These are phyloP conservation scores for Suillia variegata DNA, from an alignment of 2,888 invertebrate genomes.

Conservation along the genomic window DNA sequence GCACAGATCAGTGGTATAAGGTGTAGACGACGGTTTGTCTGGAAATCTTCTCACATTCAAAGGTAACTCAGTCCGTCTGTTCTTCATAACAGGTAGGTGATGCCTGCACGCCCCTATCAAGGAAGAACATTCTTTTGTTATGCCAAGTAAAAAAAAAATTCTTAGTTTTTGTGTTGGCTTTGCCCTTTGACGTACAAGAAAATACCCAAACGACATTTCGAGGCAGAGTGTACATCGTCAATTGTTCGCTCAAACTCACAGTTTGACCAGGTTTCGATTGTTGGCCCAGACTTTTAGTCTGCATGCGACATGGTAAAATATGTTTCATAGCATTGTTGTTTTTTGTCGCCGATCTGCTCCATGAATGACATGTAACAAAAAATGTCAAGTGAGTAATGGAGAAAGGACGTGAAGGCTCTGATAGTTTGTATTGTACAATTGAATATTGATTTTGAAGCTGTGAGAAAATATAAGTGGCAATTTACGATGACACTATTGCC, in stretches of 20 bases:
- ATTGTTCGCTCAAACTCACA: conserved; percentile 41
- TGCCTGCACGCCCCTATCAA: conserved; percentile 60
- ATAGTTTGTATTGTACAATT: conserved; percentile 36
- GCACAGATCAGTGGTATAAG: conserved; percentile 9
- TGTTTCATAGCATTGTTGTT: too few species aligned
- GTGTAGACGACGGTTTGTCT: conserved; percentile 45
- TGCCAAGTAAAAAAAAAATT: conserved; percentile 17
- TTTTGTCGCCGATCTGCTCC: too few species aligned
- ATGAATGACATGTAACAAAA: conserved; percentile 47
- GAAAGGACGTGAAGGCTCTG: conserved; percentile 37
- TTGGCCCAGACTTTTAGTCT: conserved; percentile 44
- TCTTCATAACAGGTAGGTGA: conserved; percentile 48
- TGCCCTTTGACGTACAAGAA: neutral
- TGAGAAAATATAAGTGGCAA: conserved; percentile 28
- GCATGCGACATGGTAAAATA: too few species aligned
- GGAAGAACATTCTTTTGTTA: conserved; percentile 51
- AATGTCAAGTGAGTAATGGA: conserved; percentile 47
- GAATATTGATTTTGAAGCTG: conserved; percentile 1
- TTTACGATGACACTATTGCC: too few species aligned
- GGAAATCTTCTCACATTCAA: conserved; percentile 48
- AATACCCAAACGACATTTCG: too few species aligned
- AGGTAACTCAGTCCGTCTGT: too few species aligned
- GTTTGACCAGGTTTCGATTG: conserved; percentile 32
- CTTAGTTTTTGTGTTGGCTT: too few species aligned
- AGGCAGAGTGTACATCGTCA: conserved; percentile 22